Percentiles rank a stretch among this genome's conserved stretches.
Evolutionary conservation across 1,140 invertebrate species (phyloP).

Genomic region (Zaprionus inermis): DNA sequence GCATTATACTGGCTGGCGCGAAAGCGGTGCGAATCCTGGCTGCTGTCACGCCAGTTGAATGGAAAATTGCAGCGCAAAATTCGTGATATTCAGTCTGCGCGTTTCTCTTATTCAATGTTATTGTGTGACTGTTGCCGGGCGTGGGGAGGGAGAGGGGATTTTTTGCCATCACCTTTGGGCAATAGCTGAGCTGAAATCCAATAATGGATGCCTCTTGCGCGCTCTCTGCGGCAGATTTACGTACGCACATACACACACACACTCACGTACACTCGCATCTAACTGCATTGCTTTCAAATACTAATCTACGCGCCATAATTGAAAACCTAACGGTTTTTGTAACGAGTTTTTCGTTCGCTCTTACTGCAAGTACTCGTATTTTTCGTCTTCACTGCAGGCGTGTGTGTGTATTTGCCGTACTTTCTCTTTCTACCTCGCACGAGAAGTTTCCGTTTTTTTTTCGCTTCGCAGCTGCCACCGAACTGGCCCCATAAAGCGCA

Average conservation of each 20-base stretch:
- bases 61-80: conserved; percentile 62
- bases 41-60: conserved; percentile 43
- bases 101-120: conserved; percentile 75
- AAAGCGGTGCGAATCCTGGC: neutral
- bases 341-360: conserved; percentile 78
- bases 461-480: conserved; percentile 24
- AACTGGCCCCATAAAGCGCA: conserved; percentile 65
- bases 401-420: conserved; percentile 37
- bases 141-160: conserved; percentile 35
- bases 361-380: conserved; percentile 63
- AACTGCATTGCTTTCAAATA: conserved; percentile 72
- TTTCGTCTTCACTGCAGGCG: conserved; percentile 1
- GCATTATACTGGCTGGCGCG: neutral
- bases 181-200: conserved; percentile 62
- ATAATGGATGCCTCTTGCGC: conserved; percentile 52
- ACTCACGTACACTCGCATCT: conserved; percentile 4
- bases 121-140: conserved; percentile 70
- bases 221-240: conserved; percentile 63
- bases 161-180: conserved; percentile 57
- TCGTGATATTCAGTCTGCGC: conserved; percentile 36
- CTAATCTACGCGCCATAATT: conserved; percentile 81
- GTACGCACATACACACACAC: conserved; percentile 41
- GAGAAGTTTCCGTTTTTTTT: conserved; percentile 15
- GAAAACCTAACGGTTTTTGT: conserved; percentile 80
- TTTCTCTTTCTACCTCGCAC: conserved; percentile 48